Evolutionary conservation across 2,113 vertebrate genomes (phyloP).

Genomic region (Capricornis sumatraensis): DNA sequence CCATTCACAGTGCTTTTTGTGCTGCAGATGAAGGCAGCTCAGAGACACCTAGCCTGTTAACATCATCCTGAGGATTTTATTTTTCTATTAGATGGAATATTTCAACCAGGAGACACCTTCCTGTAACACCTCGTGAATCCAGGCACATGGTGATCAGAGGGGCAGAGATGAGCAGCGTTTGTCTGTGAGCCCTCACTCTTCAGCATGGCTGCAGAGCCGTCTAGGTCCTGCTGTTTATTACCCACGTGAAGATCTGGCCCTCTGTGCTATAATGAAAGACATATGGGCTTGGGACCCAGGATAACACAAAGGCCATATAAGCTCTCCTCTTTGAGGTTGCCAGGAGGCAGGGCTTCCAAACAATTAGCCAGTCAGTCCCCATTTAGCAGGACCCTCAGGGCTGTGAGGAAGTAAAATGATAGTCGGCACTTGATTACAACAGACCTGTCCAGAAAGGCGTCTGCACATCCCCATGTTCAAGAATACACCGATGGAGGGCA

Average conservation of each 20-base stretch:
- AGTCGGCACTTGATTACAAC: not conserved
- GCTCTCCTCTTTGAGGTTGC: conserved; percentile 31
- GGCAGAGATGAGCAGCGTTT: not conserved
- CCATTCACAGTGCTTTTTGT: conserved; percentile 66
- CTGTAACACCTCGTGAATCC: not conserved
- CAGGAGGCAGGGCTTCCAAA: not conserved
- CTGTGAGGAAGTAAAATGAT: not conserved
- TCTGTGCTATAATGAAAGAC: conserved; percentile 27
- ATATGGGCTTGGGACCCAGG: not conserved
- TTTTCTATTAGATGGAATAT: not conserved
- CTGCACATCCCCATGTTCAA: not conserved
- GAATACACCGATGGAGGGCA: not conserved
- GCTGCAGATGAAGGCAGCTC: conserved; percentile 52
- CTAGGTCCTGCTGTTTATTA: not conserved
- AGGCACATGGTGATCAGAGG: not conserved
- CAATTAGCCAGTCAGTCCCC: not conserved
- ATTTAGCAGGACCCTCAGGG: not conserved
- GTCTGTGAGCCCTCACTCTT: not conserved
- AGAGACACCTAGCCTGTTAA: conserved; percentile 64
- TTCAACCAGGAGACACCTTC: not conserved
- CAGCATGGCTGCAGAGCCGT: not conserved
- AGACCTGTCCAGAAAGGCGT: not conserved
- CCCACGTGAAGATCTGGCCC: not conserved
- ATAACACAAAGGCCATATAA: not conserved
- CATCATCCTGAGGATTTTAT: conserved; percentile 6